Evolutionary conservation across 2,888 invertebrate genomes (phyloP).

Genomic region (Clusia tigrina): DNA sequence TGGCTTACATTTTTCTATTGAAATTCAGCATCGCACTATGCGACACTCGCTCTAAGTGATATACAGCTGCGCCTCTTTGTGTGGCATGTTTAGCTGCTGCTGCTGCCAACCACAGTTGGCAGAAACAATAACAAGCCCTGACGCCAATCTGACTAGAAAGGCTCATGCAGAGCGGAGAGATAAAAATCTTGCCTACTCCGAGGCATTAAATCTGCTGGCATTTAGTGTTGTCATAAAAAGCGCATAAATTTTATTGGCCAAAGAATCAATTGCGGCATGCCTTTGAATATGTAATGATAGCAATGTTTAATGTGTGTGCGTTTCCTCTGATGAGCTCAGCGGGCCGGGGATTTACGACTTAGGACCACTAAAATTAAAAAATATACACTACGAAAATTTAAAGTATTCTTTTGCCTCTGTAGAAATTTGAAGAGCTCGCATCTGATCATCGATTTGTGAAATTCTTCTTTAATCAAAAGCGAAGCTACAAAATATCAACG

Average conservation of each 20-base stretch:
- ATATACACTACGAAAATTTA: too few species aligned
- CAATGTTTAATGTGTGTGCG: neutral
- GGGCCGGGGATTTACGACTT: too few species aligned
- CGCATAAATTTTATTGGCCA: neutral
- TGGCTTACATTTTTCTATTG: constrained; percentile 8
- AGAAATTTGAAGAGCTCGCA: too few species aligned
- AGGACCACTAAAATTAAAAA: too few species aligned
- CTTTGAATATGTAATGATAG: constrained; percentile 2
- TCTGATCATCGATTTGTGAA: too few species aligned
- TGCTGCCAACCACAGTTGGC: neutral
- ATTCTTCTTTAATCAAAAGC: too few species aligned
- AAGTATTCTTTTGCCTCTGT: too few species aligned
- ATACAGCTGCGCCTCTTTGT: neutral
- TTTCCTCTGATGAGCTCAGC: too few species aligned
- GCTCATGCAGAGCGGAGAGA: neutral
- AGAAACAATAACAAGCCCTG: too few species aligned
- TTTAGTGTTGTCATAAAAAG: constrained; percentile 5
- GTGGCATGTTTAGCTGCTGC: neutral
- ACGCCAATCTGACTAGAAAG: neutral
- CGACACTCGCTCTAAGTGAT: neutral
- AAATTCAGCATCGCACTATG: neutral
- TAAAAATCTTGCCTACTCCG: neutral
- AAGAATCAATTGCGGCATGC: neutral
- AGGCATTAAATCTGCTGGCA: neutral
- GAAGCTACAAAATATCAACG: too few species aligned